Evolutionary conservation across 2,113 vertebrate genomes (phyloP).

Genomic region (Tauraco erythrolophus): DNA sequence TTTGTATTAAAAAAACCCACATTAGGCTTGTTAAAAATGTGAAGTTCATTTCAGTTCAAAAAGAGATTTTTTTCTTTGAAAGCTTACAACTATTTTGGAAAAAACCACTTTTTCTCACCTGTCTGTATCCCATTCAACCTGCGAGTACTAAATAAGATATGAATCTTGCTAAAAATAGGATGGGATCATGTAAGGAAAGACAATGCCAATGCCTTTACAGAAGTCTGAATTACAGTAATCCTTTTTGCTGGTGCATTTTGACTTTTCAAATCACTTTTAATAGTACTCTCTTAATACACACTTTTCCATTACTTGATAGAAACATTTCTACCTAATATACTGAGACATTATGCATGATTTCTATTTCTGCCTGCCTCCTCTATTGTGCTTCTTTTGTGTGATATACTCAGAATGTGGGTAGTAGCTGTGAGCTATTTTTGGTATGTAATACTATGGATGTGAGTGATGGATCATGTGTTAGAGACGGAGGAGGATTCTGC

Average conservation of each 20-base stretch:
- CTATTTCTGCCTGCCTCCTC: constrained; percentile 20
- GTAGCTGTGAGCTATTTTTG: constrained; percentile 41
- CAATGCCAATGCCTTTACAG: neutral
- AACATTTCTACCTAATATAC: neutral
- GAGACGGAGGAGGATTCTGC: neutral
- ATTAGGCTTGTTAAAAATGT: neutral
- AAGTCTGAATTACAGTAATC: neutral
- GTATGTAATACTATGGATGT: neutral
- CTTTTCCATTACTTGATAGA: neutral
- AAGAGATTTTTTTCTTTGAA: neutral
- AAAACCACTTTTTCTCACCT: neutral
- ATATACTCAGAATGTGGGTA: neutral
- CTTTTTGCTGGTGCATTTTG: neutral
- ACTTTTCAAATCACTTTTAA: neutral
- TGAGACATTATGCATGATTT: neutral
- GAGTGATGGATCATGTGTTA: neutral
- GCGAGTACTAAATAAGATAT: neutral
- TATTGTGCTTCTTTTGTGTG: neutral
- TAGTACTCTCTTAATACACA: neutral
- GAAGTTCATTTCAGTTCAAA: neutral
- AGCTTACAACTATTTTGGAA: neutral
- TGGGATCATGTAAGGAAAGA: neutral
- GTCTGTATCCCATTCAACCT: neutral
- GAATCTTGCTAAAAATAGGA: constrained; percentile 7
- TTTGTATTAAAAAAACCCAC: neutral